A percentile compares a stretch with the other conserved stretches of the same genome.
phyloP scores from a whole-genome alignment of 53 echinoderm and acorn worm species.

The Holothuria leucospilota region DNA sequence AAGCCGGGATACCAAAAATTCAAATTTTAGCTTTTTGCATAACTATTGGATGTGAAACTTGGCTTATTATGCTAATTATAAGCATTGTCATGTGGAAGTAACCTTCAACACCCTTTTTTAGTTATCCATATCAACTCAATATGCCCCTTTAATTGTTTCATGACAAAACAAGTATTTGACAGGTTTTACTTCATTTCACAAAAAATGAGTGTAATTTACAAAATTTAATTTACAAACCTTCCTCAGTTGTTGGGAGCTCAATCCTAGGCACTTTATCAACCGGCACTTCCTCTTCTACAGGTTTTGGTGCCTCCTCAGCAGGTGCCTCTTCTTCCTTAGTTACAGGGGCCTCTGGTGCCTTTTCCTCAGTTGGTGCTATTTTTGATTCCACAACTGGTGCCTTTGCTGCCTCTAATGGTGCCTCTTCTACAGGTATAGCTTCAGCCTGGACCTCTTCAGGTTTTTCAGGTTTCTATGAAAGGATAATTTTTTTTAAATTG shows the following conservation, averaged over 20 bases:
- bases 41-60: too few relatives aligned
- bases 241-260: constrained; percentile 32
- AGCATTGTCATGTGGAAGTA: too few relatives aligned
- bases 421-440: constrained; percentile 49
- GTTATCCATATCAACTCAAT: too few relatives aligned
- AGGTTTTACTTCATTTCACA: too few relatives aligned
- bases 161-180: too few relatives aligned
- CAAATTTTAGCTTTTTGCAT: too few relatives aligned
- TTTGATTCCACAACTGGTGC: constrained; percentile 48
- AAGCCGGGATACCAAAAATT: too few relatives aligned
- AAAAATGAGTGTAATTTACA: too few relatives aligned
- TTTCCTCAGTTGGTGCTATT: constrained; percentile 33
- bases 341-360: constrained; percentile 46
- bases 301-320: not conserved
- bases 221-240: not conserved
- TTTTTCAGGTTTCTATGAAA: constrained; percentile 60
- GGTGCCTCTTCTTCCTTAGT: constrained; percentile 38
- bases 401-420: constrained; percentile 13
- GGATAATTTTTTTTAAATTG: not conserved
- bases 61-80: too few relatives aligned
- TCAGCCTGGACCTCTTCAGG: constrained; percentile 60
- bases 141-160: too few relatives aligned
- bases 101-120: too few relatives aligned
- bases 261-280: not conserved
- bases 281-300: not conserved